Evolutionary conservation across 2,113 vertebrate species (phyloP).

Genomic region (Neopipo cinnamomea): DNA sequence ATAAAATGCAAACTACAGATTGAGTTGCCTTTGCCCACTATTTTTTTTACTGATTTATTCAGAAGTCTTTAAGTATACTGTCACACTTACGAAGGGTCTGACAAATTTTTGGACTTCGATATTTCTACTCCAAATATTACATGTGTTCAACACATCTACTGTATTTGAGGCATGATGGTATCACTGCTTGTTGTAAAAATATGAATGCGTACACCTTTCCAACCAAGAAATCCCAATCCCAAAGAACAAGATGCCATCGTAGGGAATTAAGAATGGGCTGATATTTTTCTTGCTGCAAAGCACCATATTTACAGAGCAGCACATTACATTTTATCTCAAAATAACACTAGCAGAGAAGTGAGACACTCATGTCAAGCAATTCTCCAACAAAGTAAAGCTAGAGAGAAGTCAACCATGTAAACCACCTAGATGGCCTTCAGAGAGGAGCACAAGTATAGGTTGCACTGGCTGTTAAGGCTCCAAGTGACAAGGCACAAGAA

Average conservation of each 20-base stretch:
- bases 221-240: neutral
- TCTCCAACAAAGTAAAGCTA: neutral
- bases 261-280: neutral
- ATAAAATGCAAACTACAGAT: neutral
- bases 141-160: neutral
- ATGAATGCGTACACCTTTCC: rapidly evolving
- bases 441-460: neutral
- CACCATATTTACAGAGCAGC: neutral
- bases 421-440: neutral
- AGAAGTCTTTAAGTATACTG: neutral
- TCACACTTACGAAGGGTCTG: neutral
- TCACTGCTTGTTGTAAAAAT: neutral
- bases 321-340: neutral
- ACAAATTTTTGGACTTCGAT: neutral
- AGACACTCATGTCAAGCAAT: neutral
- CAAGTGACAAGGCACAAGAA: neutral
- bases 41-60: neutral
- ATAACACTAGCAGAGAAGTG: neutral
- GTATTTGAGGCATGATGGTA: neutral
- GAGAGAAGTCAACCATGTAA: neutral
- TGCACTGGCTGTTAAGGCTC: neutral
- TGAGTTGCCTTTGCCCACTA: neutral
- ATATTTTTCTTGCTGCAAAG: neutral
- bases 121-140: neutral
- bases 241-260: neutral